phyloP scores from a whole-genome alignment of 2,797 vertebrate genomes.

The Odontamblyopus lacepedii region DNA sequence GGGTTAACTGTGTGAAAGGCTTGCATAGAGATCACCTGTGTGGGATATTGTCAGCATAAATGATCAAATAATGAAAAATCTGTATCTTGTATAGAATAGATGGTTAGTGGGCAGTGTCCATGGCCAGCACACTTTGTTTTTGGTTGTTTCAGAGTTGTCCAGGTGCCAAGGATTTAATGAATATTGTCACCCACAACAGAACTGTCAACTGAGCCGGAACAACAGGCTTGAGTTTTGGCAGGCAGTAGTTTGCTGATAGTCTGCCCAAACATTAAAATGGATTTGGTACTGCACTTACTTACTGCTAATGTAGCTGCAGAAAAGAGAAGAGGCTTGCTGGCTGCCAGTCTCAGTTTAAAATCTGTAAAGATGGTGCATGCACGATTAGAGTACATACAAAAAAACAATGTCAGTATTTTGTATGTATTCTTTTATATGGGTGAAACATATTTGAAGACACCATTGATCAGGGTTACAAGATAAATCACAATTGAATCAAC shows the following conservation, averaged over 20 bases:
- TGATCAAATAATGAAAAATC: not conserved
- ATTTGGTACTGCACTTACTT: slow-evolving; percentile 44
- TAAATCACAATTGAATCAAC: too few relatives aligned
- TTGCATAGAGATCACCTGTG: slow-evolving; percentile 11
- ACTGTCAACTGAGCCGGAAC: slow-evolving; percentile 55
- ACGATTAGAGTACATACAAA: too few relatives aligned
- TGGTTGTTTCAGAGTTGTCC: slow-evolving; percentile 31
- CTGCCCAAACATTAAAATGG: slow-evolving; percentile 44
- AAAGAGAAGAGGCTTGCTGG: slow-evolving; percentile 32
- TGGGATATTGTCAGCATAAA: slow-evolving; percentile 13
- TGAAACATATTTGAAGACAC: too few relatives aligned
- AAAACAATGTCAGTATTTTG: too few relatives aligned
- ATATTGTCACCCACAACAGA: slow-evolving; percentile 57
- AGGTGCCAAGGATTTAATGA: slow-evolving; percentile 50
- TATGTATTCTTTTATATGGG: too few relatives aligned
- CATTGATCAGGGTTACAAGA: too few relatives aligned
- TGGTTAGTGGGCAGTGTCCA: slow-evolving; percentile 13
- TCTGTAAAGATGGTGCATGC: not conserved
- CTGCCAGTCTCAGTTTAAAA: slow-evolving; percentile 30
- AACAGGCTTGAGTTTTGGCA: slow-evolving; percentile 55
- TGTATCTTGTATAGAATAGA: slow-evolving; percentile 14
- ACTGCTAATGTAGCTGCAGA: slow-evolving; percentile 36
- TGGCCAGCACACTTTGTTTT: slow-evolving; percentile 28
- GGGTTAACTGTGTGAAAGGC: slow-evolving; percentile 24
- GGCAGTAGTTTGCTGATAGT: slow-evolving; percentile 47